Evolutionary conservation across 2,113 vertebrate genomes (phyloP), one percentile per base, ranked within the genome.

Genomic region (Apteryx mantelli): DNA sequence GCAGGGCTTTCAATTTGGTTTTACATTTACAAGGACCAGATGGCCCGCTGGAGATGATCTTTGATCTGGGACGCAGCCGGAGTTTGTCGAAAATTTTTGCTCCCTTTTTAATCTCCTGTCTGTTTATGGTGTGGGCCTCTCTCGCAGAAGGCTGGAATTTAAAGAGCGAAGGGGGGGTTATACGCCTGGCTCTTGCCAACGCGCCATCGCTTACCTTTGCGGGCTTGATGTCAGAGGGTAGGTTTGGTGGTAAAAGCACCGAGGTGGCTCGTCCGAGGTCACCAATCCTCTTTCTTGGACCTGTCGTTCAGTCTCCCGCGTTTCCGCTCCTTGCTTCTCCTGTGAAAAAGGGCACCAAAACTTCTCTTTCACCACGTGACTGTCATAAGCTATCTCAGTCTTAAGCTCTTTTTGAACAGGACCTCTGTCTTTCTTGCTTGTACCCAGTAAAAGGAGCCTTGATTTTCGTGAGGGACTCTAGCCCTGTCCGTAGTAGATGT

Each of bases 1-100:
- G 89, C 86, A 95, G 94, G 92, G 65, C 92, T 96, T 97, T 97
- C 93, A 97, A 89, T 96, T 95, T 96, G 96, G 87, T 93, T 98
- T 97, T 97, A 94, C 91, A 84, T 97, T 98, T 97, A 95, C 96
- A 94, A 97, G 96, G 97, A 97, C 96, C 97, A 96, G 96, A 97
- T 97, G 97, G 96, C 95, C 92, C 21, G 0, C 93, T 95, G 94
- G 91, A 93, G 95, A 97, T 97, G 95, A 96, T 97, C 97, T 97
- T 97, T 97, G 96, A 97, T 97, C 95, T 97, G 84, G 86, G 93
- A 88, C 13, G 1, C 90, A 96, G 96, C 86, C 93, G 91, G 95
- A 96, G 90, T 88, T 5, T n/a, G 91, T 91, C 71, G 63, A 95
- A 91, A 75, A 76, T 26, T 58, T 60, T 38, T 71, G 0, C 69